Percentiles rank a stretch among this genome's conserved stretches.
Evolutionary conservation across 2,888 invertebrate genomes (phyloP).

Genomic region (Quadroppia sp.): DNA sequence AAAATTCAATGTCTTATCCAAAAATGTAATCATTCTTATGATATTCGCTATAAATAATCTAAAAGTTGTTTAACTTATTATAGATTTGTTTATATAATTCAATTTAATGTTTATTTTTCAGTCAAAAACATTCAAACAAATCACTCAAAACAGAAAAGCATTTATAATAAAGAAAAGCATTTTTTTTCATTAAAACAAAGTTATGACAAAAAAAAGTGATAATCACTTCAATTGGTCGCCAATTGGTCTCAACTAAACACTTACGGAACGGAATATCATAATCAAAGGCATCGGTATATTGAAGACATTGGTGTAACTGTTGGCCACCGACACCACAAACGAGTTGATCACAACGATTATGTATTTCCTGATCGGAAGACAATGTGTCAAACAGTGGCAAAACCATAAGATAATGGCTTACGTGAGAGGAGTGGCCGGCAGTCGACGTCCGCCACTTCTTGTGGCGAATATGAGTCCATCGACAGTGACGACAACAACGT

Average conservation of each 20-base stretch:
- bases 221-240: too few relatives aligned
- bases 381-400: too few relatives aligned
- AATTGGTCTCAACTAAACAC: conserved; percentile 51
- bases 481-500: conserved; percentile 83
- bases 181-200: too few relatives aligned
- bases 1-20: too few relatives aligned
- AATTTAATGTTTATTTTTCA: not conserved
- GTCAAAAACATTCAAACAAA: not conserved
- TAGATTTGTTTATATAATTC: not conserved
- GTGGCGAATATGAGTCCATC: conserved; percentile 76
- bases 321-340: conserved; percentile 53
- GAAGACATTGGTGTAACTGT: conserved; percentile 89
- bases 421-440: conserved; percentile 63
- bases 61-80: not conserved
- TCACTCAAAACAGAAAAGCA: too few relatives aligned
- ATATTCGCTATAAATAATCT: too few relatives aligned
- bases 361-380: conserved; percentile 48
- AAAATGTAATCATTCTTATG: too few relatives aligned
- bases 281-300: conserved; percentile 97
- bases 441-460: conserved; percentile 75
- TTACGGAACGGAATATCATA: conserved; percentile 93
- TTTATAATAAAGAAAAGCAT: too few relatives aligned
- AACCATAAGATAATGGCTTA: conserved; percentile 49
- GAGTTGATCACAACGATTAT: conserved; percentile 53
- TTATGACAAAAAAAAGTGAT: too few relatives aligned